Evolutionary conservation across 2,797 vertebrate species (phyloP).

Genomic region (Leptodactylus fallax): DNA sequence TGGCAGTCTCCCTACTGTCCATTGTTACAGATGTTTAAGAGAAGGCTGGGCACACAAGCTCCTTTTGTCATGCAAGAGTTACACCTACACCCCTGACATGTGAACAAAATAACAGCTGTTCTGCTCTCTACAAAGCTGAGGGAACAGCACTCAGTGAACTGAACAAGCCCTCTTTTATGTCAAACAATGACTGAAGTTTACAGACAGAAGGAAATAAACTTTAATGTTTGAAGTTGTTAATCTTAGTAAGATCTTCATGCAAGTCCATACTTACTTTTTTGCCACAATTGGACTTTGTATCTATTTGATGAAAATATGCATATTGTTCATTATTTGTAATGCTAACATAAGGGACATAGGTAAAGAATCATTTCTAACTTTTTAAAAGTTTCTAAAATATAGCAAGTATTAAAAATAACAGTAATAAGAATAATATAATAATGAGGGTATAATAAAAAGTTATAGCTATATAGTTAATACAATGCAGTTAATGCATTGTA

Average conservation of each 20-base stretch:
- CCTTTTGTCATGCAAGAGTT: constrained; percentile 44
- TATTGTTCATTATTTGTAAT: too few species aligned
- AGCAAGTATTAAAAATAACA: too few species aligned
- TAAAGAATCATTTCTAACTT: too few species aligned
- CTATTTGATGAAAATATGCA: too few species aligned
- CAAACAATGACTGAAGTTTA: constrained; percentile 38
- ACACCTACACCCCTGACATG: constrained; percentile 41
- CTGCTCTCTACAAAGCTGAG: constrained; percentile 16
- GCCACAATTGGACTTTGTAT: too few species aligned
- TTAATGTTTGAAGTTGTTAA: constrained; percentile 60
- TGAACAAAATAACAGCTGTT: constrained; percentile 62
- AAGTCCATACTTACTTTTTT: neutral
- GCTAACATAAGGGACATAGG: too few species aligned
- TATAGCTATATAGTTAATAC: too few species aligned
- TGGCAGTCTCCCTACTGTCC: constrained; percentile 51
- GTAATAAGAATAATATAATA: too few species aligned
- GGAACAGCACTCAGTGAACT: constrained; percentile 47
- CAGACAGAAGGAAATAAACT: neutral
- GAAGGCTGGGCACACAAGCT: neutral
- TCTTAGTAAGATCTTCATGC: constrained; percentile 44
- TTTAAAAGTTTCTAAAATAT: too few species aligned
- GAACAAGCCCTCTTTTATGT: constrained; percentile 63
- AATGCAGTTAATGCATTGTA: too few species aligned
- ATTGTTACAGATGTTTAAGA: constrained; percentile 51
- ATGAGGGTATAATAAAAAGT: too few species aligned